Evolutionary conservation across 2,113 vertebrate species (phyloP), one percentile per base, ranked within the genome.

Genomic region (Centropus unirufus): DNA sequence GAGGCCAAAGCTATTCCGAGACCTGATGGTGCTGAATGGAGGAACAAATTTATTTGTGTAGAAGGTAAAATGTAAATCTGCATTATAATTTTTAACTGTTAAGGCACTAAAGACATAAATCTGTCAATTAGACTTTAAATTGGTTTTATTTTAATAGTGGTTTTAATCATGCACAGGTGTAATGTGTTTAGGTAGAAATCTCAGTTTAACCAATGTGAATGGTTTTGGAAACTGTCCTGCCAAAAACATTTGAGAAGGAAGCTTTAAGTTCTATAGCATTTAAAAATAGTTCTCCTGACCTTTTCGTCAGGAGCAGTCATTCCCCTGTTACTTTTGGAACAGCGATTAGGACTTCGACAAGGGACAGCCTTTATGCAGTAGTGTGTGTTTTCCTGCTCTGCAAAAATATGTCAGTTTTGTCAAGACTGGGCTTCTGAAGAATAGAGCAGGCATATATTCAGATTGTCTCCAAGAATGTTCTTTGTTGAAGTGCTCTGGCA

Each of bases 21-120:
- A 95, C 97, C 96, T 90, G 97, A 97, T 84, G 97, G 96, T 83
- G 87, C 36, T 90, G 98, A 99, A 84, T 99, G 99, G 99, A 99
- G 97, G 98, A 98, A 98, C 98, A 99, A 99, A 95, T 99, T 97
- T 96, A 99, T 99, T 95, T 99, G 99, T 97, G 97, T 99, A 77
- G 99, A 99, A 99, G 99, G 99, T 99, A 98, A 95, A 78, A 91
- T 68, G 21, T 89, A 59, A 90, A 85, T 7, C 63, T 70, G 14
- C 2, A 1, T 88, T 89, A 15, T 42, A 1, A 26, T 85, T 92
- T 94, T 78, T 80, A 70, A 54, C n/a, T 70, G 4, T 66, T 82
- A 63, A 52, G 23, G 32, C 9, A 63, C 49, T 66, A 86, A 83
- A 59, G 68, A 57, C 6, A 5, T 49, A 46, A 59, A 40, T 73